phyloP scores from a whole-genome alignment of 2,888 invertebrate genomes.

The Trichopoda pennipes region DNA sequence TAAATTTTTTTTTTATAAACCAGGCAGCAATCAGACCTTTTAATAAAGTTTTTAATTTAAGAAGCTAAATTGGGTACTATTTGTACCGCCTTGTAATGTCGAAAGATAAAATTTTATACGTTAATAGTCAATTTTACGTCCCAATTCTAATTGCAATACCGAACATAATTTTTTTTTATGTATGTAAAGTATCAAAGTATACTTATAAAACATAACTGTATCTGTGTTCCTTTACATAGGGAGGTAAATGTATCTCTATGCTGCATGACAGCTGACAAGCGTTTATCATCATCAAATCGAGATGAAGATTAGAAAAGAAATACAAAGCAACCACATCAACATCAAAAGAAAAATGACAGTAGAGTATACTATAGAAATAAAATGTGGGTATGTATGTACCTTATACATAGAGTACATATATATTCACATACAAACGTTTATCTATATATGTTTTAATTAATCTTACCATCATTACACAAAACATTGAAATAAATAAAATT shows the following conservation, averaged over 20 bases:
- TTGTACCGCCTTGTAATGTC: no score
- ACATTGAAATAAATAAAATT: constrained; percentile 39
- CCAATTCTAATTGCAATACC: neutral
- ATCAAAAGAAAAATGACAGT: neutral
- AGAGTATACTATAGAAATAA: constrained; percentile 22
- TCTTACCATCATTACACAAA: constrained; percentile 10
- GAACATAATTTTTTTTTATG: neutral
- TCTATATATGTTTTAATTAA: constrained; percentile 6
- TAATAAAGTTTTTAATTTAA: no score
- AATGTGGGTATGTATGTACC: neutral
- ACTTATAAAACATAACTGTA: neutral
- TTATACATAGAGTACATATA: neutral
- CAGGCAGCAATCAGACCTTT: no score
- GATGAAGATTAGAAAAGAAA: constrained; percentile 65
- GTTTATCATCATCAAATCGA: constrained; percentile 78
- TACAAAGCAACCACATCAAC: constrained; percentile 28
- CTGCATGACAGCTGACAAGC: constrained; percentile 77
- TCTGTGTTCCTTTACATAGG: neutral
- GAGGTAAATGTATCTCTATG: constrained; percentile 61
- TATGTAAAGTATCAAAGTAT: neutral
- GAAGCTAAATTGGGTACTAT: no score
- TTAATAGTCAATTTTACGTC: neutral
- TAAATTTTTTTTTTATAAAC: no score
- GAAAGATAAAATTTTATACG: no score
- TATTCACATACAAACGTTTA: neutral